phyloP scores from a whole-genome alignment of 2,797 vertebrate species.

The Babyrousa celebensis region DNA sequence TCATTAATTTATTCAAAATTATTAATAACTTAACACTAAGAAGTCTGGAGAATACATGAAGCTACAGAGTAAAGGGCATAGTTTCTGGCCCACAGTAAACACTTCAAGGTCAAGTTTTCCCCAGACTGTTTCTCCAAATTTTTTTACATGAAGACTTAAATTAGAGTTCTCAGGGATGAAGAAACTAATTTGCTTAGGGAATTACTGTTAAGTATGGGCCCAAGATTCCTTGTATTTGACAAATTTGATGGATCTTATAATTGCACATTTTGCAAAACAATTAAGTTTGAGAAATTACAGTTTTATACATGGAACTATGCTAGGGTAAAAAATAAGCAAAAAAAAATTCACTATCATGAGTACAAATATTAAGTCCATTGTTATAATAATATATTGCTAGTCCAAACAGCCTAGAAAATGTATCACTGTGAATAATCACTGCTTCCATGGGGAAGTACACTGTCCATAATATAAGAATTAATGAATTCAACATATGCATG shows the following conservation, averaged over 20 bases:
- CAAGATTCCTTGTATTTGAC: not conserved
- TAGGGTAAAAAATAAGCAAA: not conserved
- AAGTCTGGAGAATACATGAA: not conserved
- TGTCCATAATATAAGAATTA: not conserved
- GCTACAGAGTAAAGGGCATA: not conserved
- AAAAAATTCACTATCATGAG: not conserved
- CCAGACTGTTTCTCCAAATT: not conserved
- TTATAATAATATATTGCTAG: not conserved
- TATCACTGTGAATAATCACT: not conserved
- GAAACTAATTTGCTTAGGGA: not conserved
- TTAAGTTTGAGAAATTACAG: slow-evolving; percentile 28
- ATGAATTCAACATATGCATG: slow-evolving; percentile 11
- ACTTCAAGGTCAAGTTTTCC: not conserved
- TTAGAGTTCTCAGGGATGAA: not conserved
- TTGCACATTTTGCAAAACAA: slow-evolving; percentile 58
- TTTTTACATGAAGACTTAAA: not conserved
- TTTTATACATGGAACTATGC: not conserved
- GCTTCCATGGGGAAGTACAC: not conserved
- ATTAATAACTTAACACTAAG: not conserved
- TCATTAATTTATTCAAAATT: not conserved
- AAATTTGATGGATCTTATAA: slow-evolving; percentile 56
- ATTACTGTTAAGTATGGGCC: not conserved
- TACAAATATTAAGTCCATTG: slow-evolving; percentile 2
- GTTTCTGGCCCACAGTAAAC: not conserved
- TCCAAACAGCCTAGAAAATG: not conserved